Conservation (phyloP, 1,140 invertebrate species). For the Diorhabda carinulata region DNA sequence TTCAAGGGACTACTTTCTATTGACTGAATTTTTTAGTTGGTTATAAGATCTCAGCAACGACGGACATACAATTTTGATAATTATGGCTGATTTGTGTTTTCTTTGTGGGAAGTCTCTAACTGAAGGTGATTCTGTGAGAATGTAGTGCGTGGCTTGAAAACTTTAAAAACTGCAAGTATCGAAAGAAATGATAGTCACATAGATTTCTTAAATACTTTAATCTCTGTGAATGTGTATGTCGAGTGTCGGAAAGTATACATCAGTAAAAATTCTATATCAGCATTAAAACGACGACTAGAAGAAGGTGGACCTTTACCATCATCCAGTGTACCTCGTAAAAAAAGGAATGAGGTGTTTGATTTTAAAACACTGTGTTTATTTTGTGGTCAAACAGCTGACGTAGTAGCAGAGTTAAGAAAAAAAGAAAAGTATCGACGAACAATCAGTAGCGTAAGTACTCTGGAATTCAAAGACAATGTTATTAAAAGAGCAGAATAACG, state of each 20-base stretch:
- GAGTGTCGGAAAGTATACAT: slow-evolving; percentile 41
- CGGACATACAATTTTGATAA: slow-evolving; percentile 39
- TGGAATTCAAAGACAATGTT: slow-evolving; percentile 42
- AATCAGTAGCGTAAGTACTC: slow-evolving; percentile 42
- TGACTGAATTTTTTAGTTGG: slow-evolving; percentile 7
- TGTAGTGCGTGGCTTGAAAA: slow-evolving; percentile 41
- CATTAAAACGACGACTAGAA: slow-evolving; percentile 39
- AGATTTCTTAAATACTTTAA: slow-evolving; percentile 44
- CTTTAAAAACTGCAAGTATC: slow-evolving; percentile 45
- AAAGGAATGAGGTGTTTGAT: slow-evolving; percentile 41
- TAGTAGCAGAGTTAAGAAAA: slow-evolving; percentile 29
- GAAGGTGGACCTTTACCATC: slow-evolving; percentile 33
- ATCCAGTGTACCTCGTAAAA: slow-evolving; percentile 40
- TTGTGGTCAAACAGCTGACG: slow-evolving; percentile 43
- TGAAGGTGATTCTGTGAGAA: slow-evolving; percentile 40
- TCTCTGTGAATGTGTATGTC: slow-evolving; percentile 42
- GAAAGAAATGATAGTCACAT: slow-evolving; percentile 43
- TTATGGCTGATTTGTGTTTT: slow-evolving; percentile 43
- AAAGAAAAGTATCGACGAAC: slow-evolving; percentile 42
- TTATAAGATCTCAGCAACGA: slow-evolving; percentile 12
- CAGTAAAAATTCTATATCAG: slow-evolving; percentile 38
- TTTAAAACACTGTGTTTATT: slow-evolving; percentile 41
- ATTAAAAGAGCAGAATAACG: slow-evolving; percentile 42
- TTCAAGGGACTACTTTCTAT: neutral
- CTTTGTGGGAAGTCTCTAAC: slow-evolving; percentile 41